Percentiles rank a stretch among this genome's conserved stretches.
Conservation (phyloP, 2,113 vertebrate genomes). For the Grantiella picta region DNA sequence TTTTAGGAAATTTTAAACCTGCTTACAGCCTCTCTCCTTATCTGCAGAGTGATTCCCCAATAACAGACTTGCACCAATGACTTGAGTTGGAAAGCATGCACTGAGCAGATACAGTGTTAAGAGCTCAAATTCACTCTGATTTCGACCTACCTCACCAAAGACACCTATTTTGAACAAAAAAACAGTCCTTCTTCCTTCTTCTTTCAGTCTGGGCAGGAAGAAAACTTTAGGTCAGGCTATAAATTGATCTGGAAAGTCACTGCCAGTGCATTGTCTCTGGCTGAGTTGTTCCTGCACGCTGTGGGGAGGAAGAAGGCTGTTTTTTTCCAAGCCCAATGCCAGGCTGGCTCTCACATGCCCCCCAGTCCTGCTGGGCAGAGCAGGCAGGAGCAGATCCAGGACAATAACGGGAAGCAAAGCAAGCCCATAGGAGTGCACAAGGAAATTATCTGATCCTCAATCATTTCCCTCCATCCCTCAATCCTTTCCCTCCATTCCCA, state of each 20-base stretch:
- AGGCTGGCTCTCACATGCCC: background rate
- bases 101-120: background rate
- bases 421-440: background rate
- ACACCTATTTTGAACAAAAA: background rate
- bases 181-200: background rate
- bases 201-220: background rate
- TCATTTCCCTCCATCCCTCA: background rate
- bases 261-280: background rate
- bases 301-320: background rate
- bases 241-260: background rate
- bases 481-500: background rate
- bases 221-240: background rate
- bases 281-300: background rate
- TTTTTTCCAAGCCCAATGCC: background rate
- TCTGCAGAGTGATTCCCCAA: background rate
- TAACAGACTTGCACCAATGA: background rate
- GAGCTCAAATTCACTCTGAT: background rate
- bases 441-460: slow-evolving; percentile 2
- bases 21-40: background rate
- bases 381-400: background rate
- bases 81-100: background rate
- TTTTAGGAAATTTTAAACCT: background rate
- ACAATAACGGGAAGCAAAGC: background rate
- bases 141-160: background rate
- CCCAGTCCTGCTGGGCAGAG: background rate